Evolutionary conservation across 2,888 invertebrate genomes (phyloP).

Genomic region (Lissocephala sabroskyi): DNA sequence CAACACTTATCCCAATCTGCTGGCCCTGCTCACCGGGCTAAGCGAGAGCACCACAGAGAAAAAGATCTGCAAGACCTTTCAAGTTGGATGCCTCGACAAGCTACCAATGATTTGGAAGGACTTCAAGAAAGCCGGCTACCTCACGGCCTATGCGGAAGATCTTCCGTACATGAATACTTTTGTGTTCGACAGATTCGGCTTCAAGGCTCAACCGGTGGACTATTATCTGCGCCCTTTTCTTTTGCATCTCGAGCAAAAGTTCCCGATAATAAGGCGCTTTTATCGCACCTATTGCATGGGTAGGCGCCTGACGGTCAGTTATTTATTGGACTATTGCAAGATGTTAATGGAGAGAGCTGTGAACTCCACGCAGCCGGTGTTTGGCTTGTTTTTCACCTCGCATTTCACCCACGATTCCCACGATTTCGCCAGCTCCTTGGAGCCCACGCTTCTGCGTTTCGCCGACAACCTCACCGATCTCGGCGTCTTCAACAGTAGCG

Average conservation of each 20-base stretch:
- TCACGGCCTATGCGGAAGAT: slow-evolving; percentile 86
- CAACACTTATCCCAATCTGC: slow-evolving; percentile 89
- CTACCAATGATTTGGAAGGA: slow-evolving; percentile 84
- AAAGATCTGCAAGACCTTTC: slow-evolving; percentile 72
- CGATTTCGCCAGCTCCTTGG: slow-evolving; percentile 77
- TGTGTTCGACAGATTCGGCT: slow-evolving; percentile 79
- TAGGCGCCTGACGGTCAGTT: slow-evolving; percentile 76
- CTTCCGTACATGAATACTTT: slow-evolving; percentile 78
- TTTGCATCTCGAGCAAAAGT: slow-evolving; percentile 76
- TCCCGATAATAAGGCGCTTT: slow-evolving; percentile 67
- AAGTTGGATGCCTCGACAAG: slow-evolving; percentile 76
- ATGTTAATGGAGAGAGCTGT: slow-evolving; percentile 78
- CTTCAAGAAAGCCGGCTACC: slow-evolving; percentile 79
- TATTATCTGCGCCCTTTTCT: slow-evolving; percentile 84
- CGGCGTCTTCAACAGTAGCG: slow-evolving; percentile 74
- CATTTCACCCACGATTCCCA: slow-evolving; percentile 81
- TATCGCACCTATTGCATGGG: slow-evolving; percentile 76
- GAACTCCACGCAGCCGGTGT: slow-evolving; percentile 76
- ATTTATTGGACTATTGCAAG: slow-evolving; percentile 78
- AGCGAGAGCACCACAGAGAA: slow-evolving; percentile 70
- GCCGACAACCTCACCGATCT: slow-evolving; percentile 74
- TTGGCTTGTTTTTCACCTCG: slow-evolving; percentile 84
- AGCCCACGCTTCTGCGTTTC: slow-evolving; percentile 75
- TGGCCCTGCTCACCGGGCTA: slow-evolving; percentile 83
- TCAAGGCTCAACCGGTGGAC: slow-evolving; percentile 81